Percentiles rank a stretch among this genome's conserved stretches.
phyloP scores from a whole-genome alignment of 2,888 invertebrate species.

The Cloeon dipterum region DNA sequence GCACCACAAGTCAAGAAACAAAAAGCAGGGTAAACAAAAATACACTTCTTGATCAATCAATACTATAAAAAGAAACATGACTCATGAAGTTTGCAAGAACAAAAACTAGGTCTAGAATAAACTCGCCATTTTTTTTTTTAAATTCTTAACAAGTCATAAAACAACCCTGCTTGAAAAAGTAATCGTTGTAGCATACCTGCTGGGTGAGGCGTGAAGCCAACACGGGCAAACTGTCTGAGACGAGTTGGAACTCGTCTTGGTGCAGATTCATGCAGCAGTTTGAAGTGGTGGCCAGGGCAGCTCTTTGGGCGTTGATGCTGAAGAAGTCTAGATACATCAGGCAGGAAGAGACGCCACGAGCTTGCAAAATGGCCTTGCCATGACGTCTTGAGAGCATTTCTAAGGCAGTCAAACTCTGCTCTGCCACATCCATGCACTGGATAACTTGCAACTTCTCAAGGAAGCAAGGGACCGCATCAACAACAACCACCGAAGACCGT shows the following conservation, averaged over 20 bases:
- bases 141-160: too few species aligned
- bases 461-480: conserved; percentile 92
- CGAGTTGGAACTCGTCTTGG: conserved; percentile 82
- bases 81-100: too few species aligned
- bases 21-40: too few species aligned
- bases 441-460: conserved; percentile 92
- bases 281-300: conserved; percentile 87
- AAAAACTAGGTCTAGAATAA: too few species aligned
- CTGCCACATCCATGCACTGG: conserved; percentile 99
- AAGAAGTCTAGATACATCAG: conserved; percentile 96
- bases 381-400: conserved; percentile 93
- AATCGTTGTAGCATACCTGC: conserved; percentile 14
- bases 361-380: conserved; percentile 87
- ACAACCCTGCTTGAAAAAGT: too few species aligned
- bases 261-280: conserved; percentile 93
- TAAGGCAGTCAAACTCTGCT: conserved; percentile 89
- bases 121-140: too few species aligned
- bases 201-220: conserved; percentile 42
- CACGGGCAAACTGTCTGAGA: conserved; percentile 66
- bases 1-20: too few species aligned
- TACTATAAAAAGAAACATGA: too few species aligned
- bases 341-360: conserved; percentile 87
- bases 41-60: too few species aligned
- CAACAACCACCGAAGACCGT: conserved; percentile 83
- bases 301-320: conserved; percentile 91